Evolutionary conservation across 2,113 vertebrate species (phyloP), one percentile per base, ranked within the genome.

Genomic region (Corynorhinus townsendii): DNA sequence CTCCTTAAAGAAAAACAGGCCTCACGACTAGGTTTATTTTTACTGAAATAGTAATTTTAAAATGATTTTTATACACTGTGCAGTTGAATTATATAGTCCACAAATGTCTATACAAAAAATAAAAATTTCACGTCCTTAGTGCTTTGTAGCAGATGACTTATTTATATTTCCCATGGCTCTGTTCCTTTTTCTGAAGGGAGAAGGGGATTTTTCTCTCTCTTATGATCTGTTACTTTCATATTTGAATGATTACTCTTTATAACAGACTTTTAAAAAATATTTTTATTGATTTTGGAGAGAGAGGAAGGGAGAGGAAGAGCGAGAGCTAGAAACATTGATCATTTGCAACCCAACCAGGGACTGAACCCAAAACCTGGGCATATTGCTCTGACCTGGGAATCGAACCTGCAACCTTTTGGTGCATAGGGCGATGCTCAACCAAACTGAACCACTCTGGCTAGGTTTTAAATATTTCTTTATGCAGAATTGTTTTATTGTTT

Each of bases 151-250:
- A 90, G 30, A 71, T 66, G 14, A 56, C 52, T 97, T 56, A 68
- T 24, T 75, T 90, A 7, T 81, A 45, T 82, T 76, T 71, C 62
- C 59, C 45, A 33, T 40, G 10, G 10, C 82, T 96, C 94, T 49
- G 6, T 87, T 96, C 91, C 71, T 95, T 94, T 91, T 96, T 89
- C 81, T 95, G 45, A 90, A 91, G 77, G 33, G 52, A 89, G 28
- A 91, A 33, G 52, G 30, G 6, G 28, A 15, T 91, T 76, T 79
- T 47, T 43, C 62, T 26, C 30, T 17, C 14, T 30, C 24, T 72
- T 66, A 62, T 73, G 22, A 38, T 81, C 47, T 96, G 20, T 38
- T 20, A 43, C 85, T 86, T 89, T 95, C 82, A 6, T 90, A 86
- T 84, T 91, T 79, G 92, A 38, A 77, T 59, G 54, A 47, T 95